Evolutionary conservation across 2,113 vertebrate species (phyloP).

Genomic region (Chionis minor): DNA sequence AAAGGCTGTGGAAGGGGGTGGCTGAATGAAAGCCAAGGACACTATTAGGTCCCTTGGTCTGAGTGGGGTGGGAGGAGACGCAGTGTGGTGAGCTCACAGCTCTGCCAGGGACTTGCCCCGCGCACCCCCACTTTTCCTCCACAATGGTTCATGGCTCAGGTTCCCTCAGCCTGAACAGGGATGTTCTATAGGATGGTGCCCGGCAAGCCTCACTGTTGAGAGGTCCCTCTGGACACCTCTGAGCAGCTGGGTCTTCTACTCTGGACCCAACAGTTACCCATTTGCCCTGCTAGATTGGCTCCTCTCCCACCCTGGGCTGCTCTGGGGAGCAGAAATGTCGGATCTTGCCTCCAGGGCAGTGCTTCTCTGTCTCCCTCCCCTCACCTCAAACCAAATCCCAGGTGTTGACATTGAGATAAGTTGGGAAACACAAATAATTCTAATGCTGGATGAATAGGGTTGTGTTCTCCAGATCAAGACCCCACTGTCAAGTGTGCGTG

Average conservation of each 20-base stretch:
- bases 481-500: neutral
- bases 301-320: accelerated
- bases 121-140: neutral
- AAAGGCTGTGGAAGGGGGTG: neutral
- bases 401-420: conserved; percentile 45
- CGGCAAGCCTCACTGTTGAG: neutral
- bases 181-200: neutral
- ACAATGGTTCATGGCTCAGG: accelerated
- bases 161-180: neutral
- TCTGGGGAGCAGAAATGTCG: neutral
- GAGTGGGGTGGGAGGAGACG: neutral
- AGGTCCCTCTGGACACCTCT: neutral
- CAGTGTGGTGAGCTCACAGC: neutral
- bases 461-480: conserved; percentile 46
- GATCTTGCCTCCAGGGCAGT: neutral
- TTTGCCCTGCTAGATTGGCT: neutral
- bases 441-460: conserved; percentile 25
- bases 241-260: neutral
- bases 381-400: neutral
- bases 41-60: neutral
- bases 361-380: neutral
- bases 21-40: neutral
- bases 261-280: neutral
- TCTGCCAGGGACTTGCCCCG: neutral
- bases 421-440: conserved; percentile 40